A percentile compares a stretch with the other conserved stretches of the same genome.
Evolutionary conservation across 1,140 invertebrate species (phyloP).

Genomic region (Bombus vancouverensis): DNA sequence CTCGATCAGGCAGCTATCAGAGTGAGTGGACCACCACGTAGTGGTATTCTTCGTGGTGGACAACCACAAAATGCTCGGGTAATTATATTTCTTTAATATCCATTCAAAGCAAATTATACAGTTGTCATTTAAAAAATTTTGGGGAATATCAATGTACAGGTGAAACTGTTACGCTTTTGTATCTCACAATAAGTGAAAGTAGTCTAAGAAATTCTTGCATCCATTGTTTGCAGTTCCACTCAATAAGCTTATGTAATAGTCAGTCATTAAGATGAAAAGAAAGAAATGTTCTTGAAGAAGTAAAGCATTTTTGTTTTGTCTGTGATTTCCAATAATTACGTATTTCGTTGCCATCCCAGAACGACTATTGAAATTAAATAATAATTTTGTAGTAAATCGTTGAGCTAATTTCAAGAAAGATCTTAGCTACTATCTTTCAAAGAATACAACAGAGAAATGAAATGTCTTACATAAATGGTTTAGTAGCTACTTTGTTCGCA

Average conservation of each 20-base stretch:
- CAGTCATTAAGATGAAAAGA: background rate
- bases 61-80: conserved; percentile 64
- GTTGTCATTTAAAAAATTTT: background rate
- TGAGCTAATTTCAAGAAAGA: background rate
- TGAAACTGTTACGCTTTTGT: conserved; percentile 6
- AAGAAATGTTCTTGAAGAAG: conserved; percentile 21
- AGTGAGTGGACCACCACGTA: conserved; percentile 64
- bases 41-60: conserved; percentile 63
- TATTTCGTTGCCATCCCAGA: background rate
- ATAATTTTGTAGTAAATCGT: background rate
- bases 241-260: conserved; percentile 20
- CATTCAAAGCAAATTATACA: background rate
- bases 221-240: conserved; percentile 20
- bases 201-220: conserved; percentile 30
- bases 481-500: background rate
- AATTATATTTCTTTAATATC: background rate
- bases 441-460: background rate
- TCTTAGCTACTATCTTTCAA: background rate
- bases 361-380: background rate
- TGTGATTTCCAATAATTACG: background rate
- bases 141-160: background rate
- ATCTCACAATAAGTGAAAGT: conserved; percentile 33
- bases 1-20: conserved; percentile 64
- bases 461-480: background rate
- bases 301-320: background rate